Evolutionary conservation across 2,888 invertebrate species (phyloP), one percentile per base, ranked within the genome.

Genomic region (Cecidostiba fungosa): DNA sequence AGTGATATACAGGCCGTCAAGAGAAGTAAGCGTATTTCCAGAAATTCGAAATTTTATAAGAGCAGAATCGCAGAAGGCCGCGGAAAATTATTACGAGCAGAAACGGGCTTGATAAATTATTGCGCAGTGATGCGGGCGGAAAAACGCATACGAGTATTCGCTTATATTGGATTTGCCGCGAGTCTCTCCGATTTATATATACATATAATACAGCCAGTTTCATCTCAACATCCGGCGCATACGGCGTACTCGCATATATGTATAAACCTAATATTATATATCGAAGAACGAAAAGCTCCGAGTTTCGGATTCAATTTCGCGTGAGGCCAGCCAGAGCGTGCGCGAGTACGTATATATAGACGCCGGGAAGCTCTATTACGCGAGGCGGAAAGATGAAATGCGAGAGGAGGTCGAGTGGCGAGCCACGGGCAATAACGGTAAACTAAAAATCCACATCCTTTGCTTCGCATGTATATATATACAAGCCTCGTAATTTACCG

Each of bases 301-400:
- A 80, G 77, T 85, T 83, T 77, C 43, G 39, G 72, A 87, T 86
- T 87, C 84, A 85, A 87, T 87, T 87, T 87, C 85, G 70, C 77
- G 50, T 50, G 83, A 39, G 26, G 72, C 47, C 73, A 54, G 3
- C 79, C 47, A 69, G 14, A 29, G 59, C 54, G 43, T 43, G 43
- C 43, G 43, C 12, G 12, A 43, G 43, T 43, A 12, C 12, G 12
- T 43, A 43, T 43, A 73, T 81, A 59, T 47, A 80, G 77, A 77
- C 78, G 85, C 59, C 72, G 39, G 66, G 79, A 76, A 74, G 50
- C 26, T 79, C 70, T 69, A 76, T 74, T 76, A 59, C 74, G 26
- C 69, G 76, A 70, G 32, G 76, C 23, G 76, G 69, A 81, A 70
- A 81, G 72, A 77, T 77, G 85, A 85, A 85, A 77, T 77, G 72